Conservation (phyloP, 2,888 invertebrate genomes). For the Cryptocephalus moraei region DNA sequence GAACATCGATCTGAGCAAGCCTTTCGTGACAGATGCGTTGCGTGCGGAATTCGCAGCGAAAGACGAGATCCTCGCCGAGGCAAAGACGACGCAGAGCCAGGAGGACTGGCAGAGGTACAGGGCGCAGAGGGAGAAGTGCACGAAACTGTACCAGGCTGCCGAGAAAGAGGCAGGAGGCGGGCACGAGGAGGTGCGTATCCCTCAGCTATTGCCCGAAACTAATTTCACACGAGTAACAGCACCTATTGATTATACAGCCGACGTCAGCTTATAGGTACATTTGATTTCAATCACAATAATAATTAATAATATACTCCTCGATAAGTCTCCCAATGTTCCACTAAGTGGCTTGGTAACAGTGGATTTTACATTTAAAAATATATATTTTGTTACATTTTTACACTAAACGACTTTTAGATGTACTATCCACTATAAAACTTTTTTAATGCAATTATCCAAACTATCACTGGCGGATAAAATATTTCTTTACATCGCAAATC, state of each 20-base stretch:
- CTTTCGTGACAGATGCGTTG: slow-evolving; percentile 48
- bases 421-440: background rate
- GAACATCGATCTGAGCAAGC: slow-evolving; percentile 40
- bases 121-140: slow-evolving; percentile 48
- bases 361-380: background rate
- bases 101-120: slow-evolving; percentile 47
- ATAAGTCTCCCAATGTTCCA: slow-evolving; percentile 9
- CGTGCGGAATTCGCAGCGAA: slow-evolving; percentile 39
- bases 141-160: slow-evolving; percentile 44
- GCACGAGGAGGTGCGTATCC: slow-evolving; percentile 41
- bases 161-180: slow-evolving; percentile 44
- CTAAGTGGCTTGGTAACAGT: slow-evolving; percentile 5
- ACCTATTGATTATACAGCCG: slow-evolving; percentile 39
- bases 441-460: slow-evolving; percentile 13
- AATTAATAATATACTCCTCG: slow-evolving; percentile 3
- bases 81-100: slow-evolving; percentile 40
- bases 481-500: no score
- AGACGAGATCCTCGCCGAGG: slow-evolving; percentile 42
- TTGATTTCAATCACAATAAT: slow-evolving; percentile 13
- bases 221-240: slow-evolving; percentile 35
- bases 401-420: background rate
- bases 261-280: slow-evolving; percentile 38
- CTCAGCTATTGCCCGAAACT: slow-evolving; percentile 37
- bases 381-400: background rate
- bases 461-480: slow-evolving; percentile 5